Evolutionary conservation across 2,113 vertebrate genomes (phyloP).

Genomic region (Elephas maximus): DNA sequence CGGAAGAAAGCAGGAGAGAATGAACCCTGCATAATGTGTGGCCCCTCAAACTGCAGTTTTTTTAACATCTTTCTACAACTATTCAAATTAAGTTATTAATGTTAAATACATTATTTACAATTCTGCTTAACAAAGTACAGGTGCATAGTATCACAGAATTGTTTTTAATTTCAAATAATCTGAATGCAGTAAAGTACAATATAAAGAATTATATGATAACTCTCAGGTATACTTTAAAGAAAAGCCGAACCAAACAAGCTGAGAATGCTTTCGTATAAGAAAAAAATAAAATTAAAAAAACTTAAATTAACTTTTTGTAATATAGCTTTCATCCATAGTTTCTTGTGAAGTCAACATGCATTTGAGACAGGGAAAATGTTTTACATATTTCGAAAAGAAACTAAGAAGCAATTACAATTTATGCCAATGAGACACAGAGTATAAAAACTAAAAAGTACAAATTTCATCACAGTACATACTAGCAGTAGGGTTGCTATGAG

Average conservation of each 20-base stretch:
- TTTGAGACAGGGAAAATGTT: conserved; percentile 31
- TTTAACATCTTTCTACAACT: background rate
- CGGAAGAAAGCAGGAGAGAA: conserved; percentile 68
- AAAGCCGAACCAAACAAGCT: conserved; percentile 34
- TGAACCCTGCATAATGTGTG: background rate
- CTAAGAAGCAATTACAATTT: conserved; percentile 46
- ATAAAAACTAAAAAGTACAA: conserved; percentile 44
- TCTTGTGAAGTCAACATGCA: conserved; percentile 26
- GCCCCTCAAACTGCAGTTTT: conserved; percentile 26
- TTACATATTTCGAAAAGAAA: conserved; percentile 28
- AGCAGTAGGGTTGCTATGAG: background rate
- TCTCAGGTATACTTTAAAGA: conserved; percentile 39
- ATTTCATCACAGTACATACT: background rate
- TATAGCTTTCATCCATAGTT: background rate
- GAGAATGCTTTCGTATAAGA: background rate
- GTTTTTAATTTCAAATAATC: conserved; percentile 59
- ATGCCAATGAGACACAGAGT: background rate
- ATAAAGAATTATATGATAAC: background rate
- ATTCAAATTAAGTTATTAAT: conserved; percentile 41
- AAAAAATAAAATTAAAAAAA: conserved; percentile 33
- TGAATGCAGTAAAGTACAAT: background rate
- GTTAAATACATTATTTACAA: conserved; percentile 26
- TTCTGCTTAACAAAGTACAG: background rate
- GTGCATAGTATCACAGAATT: background rate
- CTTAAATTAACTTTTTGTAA: background rate